Evolutionary conservation across 2,888 invertebrate genomes (phyloP), one percentile per base, ranked within the genome.

Genomic region (Bembecia ichneumoniformis): DNA sequence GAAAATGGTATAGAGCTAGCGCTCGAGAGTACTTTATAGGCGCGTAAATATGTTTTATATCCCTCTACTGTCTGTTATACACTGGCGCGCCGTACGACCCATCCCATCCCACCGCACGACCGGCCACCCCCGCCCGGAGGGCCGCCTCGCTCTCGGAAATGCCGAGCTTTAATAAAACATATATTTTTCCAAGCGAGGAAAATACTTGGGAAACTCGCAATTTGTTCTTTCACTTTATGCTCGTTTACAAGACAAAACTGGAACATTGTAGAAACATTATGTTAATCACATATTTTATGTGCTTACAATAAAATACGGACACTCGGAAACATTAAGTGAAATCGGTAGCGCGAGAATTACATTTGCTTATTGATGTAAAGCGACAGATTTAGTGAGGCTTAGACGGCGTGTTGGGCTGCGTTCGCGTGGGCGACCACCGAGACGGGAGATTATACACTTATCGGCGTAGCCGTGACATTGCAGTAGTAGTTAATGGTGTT

Each of bases 41-140:
- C 86, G 87, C 87, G 87, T 87, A 87, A 87, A 87, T 87, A 87
- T 87, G 87, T 87, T 87, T 87, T 86, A 87, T 86, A 86, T 84
- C 84, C 82, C 82, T 87, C 86, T 83, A 86, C 81, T 86, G 86
- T 84, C 86, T 86, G 87, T 86, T 86, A 84, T 86, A 84, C 81
- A 86, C 77, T 82, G 84, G 83, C 81, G 79, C 78, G 81, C 78
- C 76, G 74, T 71, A 74, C 71, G 66, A 67, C 79, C 68, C 71
- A 65, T 63, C 67, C 77, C 70, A 58, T 56, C 50, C 57, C 55
- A 50, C 50, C 50, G 52, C 53, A 55, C 62, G 64, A 52, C 55
- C 66, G 61, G 60, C 73, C 78, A 62, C 66, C 74, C 71, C 66
- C 68, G 65, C 74, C 74, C 72, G 61, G 78, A 77, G 83, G 82